Base-by-base conservation (phyloP, 2,113 vertebrate species). In the Coturnix japonica region DNA sequence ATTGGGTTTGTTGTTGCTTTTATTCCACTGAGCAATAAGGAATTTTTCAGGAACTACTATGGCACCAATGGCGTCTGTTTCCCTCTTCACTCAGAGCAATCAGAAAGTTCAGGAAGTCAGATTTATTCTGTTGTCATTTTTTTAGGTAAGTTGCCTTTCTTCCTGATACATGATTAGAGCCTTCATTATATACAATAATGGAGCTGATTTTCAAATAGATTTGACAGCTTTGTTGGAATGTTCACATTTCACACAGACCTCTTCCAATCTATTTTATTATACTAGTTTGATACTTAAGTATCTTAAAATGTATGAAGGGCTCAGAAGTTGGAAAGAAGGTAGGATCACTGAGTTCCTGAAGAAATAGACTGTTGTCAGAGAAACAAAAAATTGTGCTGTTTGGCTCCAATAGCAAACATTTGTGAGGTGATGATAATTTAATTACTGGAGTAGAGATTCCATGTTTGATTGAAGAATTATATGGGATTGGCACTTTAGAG, bases 61-160 rank as follows among this genome's bases (percentile, higher is more conserved):
- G 99, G 99, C 47, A 99, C 98, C 85, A 99, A 99, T 13, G 99
- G 99, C 2, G 99, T 99, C 69, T 99, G 99, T 88, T 99, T 99
- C 78, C 99, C 99, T 43, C 97, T 99, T 94, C 99, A 99, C 74
- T 99, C 99, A 16, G 99, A 99, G 93, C 98, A 99, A 83, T 97
- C 98, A 17, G 99, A 99, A 97, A 99, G 98, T 9, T 94, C 93
- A 5, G 98, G 98, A 97, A 98, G 98, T 66, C 98, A 99, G 89
- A 98, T 99, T 93, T 99, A 99, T 95, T 99, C 99, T 81, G 98
- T 99, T 63, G 95, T 98, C 70, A 99, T 99, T 95, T 99, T 99
- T 96, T 98, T 99, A 61, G 99, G 99, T 99, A 95, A 97, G 98
- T 91, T 65, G 25, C 17, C 33, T 31, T 64, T 60, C 46, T 94